A percentile compares a stretch with the other conserved stretches of the same genome.
Evolutionary conservation across 2,888 invertebrate species (phyloP).

Genomic region (Steinernema hermaphroditum): DNA sequence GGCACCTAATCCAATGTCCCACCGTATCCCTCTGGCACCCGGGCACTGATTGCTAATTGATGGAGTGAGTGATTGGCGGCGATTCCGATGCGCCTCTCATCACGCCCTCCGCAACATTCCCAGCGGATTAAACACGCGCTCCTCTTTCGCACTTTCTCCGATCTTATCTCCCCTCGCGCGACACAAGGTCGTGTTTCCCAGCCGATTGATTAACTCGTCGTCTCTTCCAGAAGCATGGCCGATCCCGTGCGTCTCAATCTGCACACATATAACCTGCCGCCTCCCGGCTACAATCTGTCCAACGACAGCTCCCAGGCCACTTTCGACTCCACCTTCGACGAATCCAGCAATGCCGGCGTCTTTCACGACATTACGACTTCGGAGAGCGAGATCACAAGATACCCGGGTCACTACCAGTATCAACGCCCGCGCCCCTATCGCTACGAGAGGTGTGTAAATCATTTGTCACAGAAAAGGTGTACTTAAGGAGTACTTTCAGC

Average conservation of each 20-base stretch:
- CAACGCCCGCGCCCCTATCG: background rate
- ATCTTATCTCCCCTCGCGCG: background rate
- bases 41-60: too few relatives aligned
- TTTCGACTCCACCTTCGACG: slow-evolving; percentile 19
- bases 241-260: background rate
- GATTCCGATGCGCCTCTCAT: background rate
- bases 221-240: slow-evolving; percentile 20
- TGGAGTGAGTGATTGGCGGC: background rate
- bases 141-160: slow-evolving; percentile 26
- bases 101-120: slow-evolving; percentile 21
- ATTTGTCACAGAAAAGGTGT: slow-evolving; percentile 16
- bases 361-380: slow-evolving; percentile 16
- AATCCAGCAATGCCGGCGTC: background rate
- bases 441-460: slow-evolving; percentile 9
- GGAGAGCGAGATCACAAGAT: background rate
- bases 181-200: slow-evolving; percentile 8
- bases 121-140: slow-evolving; percentile 14
- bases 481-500: background rate
- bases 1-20: too few relatives aligned
- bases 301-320: slow-evolving; percentile 18
- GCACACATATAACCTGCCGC: background rate
- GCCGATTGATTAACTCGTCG: background rate
- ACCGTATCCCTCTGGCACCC: too few relatives aligned
- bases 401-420: background rate
- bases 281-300: background rate